Evolutionary conservation across 2,888 invertebrate species (phyloP), one percentile per base, ranked within the genome.

Genomic region (Volucella zonaria): DNA sequence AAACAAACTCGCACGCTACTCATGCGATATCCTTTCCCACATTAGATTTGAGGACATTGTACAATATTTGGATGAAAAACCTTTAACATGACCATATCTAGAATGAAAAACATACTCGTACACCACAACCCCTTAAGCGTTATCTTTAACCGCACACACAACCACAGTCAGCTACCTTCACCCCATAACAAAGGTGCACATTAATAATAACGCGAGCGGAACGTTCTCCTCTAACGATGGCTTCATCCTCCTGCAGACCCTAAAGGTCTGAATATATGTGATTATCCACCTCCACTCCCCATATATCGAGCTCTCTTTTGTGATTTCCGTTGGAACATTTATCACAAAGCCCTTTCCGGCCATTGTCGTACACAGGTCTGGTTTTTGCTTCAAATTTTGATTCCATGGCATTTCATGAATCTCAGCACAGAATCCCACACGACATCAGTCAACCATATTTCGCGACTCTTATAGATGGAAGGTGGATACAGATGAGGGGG

Each of bases 261-360:
- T 15, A 2, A 66, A 49, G 56, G 47, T 75, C 38, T 6, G 9
- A 14, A 8, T 11, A 45, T n/a, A 18, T 11, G 12, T 11, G 14
- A n/a, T n/a, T n/a, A n/a, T n/a, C n/a, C n/a, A n/a, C n/a, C n/a
- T n/a, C n/a, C n/a, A n/a, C n/a, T n/a, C n/a, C n/a, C n/a, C 31
- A 14, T 8, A 4, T 59, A 59, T 59, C 31, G 31, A 31, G 52
- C 68, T 62, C 49, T 23, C 56, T 64, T 82, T 78, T 74, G 82
- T 68, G 78, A 82, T 82, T 82, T 78, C 78, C 82, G 68, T 14
- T 54, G 59, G 82, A 78, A 78, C 74, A 74, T 82, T 78, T 74
- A 74, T 74, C 82, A 78, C 74, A 62, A 45, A 62, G 51, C 52
- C 64, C 73, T 70, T 78, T 78, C 74, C 68, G 47, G 42, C 31